phyloP scores from a whole-genome alignment of 2,797 vertebrate species.

The Pteronotus mesoamericanus region DNA sequence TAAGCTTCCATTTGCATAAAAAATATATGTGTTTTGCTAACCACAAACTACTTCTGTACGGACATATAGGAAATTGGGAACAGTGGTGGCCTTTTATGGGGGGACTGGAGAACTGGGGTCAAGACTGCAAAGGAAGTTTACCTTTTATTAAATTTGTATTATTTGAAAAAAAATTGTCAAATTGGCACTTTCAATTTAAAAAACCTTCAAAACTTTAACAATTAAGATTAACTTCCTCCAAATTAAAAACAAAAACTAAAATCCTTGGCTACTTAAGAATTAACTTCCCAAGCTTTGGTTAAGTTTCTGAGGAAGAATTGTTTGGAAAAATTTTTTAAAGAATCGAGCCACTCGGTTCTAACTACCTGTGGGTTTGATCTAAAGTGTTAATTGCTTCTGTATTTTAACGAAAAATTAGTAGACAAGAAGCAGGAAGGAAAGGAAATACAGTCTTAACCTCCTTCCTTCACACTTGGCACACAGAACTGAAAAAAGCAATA shows the following conservation, averaged over 20 bases:
- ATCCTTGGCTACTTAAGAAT: background rate
- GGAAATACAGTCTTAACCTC: background rate
- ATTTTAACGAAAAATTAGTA: background rate
- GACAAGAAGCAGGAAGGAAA: background rate
- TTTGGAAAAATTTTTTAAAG: background rate
- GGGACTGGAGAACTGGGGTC: background rate
- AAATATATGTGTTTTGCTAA: background rate
- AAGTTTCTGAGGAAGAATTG: conserved; percentile 7
- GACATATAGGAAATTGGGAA: background rate
- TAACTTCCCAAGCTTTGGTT: background rate
- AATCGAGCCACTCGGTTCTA: conserved; percentile 3
- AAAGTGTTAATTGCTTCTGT: background rate
- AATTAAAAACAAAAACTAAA: background rate
- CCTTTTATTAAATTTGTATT: background rate
- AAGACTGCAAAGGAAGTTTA: background rate
- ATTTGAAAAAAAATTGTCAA: background rate
- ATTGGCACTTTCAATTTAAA: background rate
- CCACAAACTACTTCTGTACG: background rate
- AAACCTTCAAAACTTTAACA: background rate
- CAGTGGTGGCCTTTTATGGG: background rate
- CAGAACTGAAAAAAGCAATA: background rate
- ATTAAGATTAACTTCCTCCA: background rate
- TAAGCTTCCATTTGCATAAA: background rate
- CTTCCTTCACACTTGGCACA: background rate
- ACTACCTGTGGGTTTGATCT: background rate